Conservation (phyloP, 2,113 vertebrate genomes). For the Lanius collurio region DNA sequence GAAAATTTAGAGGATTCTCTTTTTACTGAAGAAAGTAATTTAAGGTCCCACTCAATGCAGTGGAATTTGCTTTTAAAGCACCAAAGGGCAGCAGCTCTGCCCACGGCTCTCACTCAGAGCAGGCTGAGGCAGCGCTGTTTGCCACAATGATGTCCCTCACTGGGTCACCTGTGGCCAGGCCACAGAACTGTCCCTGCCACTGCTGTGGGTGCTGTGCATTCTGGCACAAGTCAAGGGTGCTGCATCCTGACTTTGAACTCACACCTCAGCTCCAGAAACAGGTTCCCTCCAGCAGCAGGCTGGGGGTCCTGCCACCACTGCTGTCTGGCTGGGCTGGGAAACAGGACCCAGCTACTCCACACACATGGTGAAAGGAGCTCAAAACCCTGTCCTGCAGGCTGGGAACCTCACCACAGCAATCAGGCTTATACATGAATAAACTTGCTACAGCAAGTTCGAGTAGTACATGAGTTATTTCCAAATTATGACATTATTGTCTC, state of each 20-base stretch:
- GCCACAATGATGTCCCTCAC: not conserved
- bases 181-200: not conserved
- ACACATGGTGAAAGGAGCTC: not conserved
- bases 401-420: not conserved
- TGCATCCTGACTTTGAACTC: not conserved
- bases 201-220: fast-evolving
- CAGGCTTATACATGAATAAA: not conserved
- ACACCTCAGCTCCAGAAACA: not conserved
- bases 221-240: not conserved
- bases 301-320: not conserved
- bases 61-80: not conserved
- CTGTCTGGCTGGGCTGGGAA: not conserved
- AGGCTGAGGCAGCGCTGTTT: not conserved
- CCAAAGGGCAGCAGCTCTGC: not conserved
- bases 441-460: not conserved
- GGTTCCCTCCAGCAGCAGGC: not conserved
- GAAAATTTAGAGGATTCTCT: not conserved
- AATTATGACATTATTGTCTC: not conserved
- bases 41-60: not conserved
- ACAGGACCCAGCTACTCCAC: not conserved
- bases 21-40: not conserved
- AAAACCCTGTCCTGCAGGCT: not conserved
- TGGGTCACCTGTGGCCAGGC: not conserved
- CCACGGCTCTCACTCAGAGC: not conserved
- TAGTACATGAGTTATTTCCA: not conserved